Evolutionary conservation across 30 jellyfish, hydroid and myxozoan species (phyloP), one percentile per base, ranked within the genome.

Genomic region (Pseudorhiza aurosa): DNA sequence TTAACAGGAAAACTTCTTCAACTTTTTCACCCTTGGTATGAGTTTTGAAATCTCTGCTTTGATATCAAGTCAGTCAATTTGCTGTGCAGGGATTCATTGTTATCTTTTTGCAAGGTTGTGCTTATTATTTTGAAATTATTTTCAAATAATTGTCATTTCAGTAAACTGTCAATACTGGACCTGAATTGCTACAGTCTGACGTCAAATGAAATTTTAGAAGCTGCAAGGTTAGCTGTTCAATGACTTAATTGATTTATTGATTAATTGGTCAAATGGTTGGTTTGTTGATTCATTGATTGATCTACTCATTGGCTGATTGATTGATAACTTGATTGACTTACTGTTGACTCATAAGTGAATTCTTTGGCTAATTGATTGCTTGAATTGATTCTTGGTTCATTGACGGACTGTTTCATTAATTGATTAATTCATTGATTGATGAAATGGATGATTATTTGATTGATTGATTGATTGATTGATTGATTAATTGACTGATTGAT

Each of bases 11-110:
- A 83, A 42, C 11, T 83, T 1, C 68, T 83, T 59, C 80, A 83
- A 31, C 39, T 72, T 10, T 70, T 83, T 57, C 87, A 65, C 45
- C 76, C 95, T 10, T 83, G 95, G 95, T 83, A 58, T 32, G 87
- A 21, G 42, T 50, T 56, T 37, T 74, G 8, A 17, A 6, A 2
- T 1, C 24, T 39, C 22, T 64, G 50, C 8, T 11, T 49, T 49
- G 24, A 49, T 0, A 10, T 0, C 28, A 49, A n/a, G 63, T n/a
- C 21, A n/a, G 63, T 28, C 24, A 28, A 4, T 49, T 28, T 49
- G 25, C 24, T 49, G 59, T 46, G 17, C 17, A 25, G 17, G 19
- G 2, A 7, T 46, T 21, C 21, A 25, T 55, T 14, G 8, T 55
- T n/a, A 29, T n/a, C 68, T 18, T 25, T n/a, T 14, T 24, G 21